Percentiles rank a stretch among this genome's conserved stretches.
These are phyloP conservation scores for Drosophila cognata DNA, from an alignment of 2,888 invertebrate species.

Conservation along the genomic window DNA sequence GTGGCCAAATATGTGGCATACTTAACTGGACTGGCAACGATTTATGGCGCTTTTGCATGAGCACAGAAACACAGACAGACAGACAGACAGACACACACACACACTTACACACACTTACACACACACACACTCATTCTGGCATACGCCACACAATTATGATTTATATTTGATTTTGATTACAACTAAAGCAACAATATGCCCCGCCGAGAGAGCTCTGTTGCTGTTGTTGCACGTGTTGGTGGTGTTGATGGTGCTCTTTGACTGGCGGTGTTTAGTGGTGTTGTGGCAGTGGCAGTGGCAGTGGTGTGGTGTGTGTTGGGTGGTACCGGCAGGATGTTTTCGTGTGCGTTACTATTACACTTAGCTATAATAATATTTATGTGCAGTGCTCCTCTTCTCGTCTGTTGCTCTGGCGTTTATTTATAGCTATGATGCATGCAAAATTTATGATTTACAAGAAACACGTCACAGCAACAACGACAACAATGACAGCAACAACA, in stretches of 20 bases:
- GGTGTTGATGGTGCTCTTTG: conserved; percentile 15
- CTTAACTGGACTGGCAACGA: conserved; percentile 61
- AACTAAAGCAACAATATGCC: conserved; percentile 67
- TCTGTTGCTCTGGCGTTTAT: conserved; percentile 59
- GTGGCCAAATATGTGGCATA: conserved; percentile 50
- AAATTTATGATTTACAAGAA: conserved; percentile 77
- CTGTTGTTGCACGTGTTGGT: conserved; percentile 30
- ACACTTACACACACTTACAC: conserved; percentile 16
- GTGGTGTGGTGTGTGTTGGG: conserved; percentile 16
- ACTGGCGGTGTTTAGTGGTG: conserved; percentile 22
- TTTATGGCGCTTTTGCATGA: conserved; percentile 76
- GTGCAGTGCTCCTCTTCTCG: conserved; percentile 41
- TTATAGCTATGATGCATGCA: conserved; percentile 77
- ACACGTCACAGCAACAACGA: conserved; percentile 52
- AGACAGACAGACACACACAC: conserved; percentile 27
- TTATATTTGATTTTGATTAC: conserved; percentile 78
- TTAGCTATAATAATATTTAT: conserved; percentile 75
- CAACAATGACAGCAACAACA: conserved; percentile 28
- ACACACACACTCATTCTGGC: conserved; percentile 20
- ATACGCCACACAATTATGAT: conserved; percentile 67
- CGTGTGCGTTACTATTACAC: conserved; percentile 74
- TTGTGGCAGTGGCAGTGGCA: conserved; percentile 7
- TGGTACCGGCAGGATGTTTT: conserved; percentile 34
- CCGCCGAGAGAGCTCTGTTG: conserved; percentile 34
- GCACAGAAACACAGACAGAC: conserved; percentile 31